Base-by-base conservation (phyloP, 2,797 vertebrate species). In the Galago senegalensis region DNA sequence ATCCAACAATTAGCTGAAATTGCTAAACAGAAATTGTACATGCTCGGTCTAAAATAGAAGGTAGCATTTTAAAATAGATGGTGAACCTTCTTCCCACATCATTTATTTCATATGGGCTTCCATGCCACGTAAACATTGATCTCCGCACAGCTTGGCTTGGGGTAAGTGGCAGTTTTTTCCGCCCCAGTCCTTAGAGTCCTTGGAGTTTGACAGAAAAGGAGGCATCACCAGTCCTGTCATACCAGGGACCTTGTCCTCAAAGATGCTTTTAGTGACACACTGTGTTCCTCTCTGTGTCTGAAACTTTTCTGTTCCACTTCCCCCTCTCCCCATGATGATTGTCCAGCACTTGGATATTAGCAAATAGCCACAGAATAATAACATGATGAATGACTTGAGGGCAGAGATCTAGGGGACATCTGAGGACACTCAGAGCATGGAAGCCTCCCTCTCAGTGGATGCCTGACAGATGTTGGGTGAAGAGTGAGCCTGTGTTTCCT, bases 1-100 rank as follows among this genome's bases (percentile, higher is more conserved):
- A 98, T 99, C 98, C 98, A 99, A 99, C 98, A 99, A 99, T 99
- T 98, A 99, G 98, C 98, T 98, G 97, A 98, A 99, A 99, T 99
- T 98, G 98, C 98, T 98, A 98, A 99, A 99, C 98, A 99, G 98
- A 99, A 98, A 98, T 98, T 98, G 98, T 98, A 98, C 97, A 98
- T 98, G 98, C 98, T 99, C 98, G 94, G 98, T 98, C 98, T 98
- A 98, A 99, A 99, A 99, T 98, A 99, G 98, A 99, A 98, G 98
- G 94, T 96, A 98, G 97, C 97, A 98, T 98, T 98, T 98, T 98
- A 98, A 99, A 99, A 98, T 98, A 99, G 97, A 98, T 97, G 97
- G 97, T 97, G 97, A 98, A 98, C 98, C 98, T 98, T 98, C 97
- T 98, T 95, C 96, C 96, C 98, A 98, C 93, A 91, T 98, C 97